Evolutionary conservation across 2,113 vertebrate species (phyloP).

Genomic region (Neomonachus schauinslandi): DNA sequence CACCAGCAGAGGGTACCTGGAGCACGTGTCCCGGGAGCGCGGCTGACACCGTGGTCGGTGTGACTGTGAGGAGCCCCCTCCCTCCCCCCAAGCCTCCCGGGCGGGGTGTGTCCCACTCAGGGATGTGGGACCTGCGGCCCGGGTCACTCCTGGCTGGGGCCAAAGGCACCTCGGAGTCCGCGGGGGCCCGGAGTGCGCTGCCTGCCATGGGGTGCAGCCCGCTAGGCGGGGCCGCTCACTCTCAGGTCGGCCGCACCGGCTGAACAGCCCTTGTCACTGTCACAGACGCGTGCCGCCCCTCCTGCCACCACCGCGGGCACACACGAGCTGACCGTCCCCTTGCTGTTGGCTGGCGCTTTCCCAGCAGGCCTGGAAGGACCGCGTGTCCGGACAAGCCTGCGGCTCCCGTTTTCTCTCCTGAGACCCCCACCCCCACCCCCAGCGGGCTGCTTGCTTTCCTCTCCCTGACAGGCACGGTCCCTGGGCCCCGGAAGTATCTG

Average conservation of each 20-base stretch:
- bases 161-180: background rate
- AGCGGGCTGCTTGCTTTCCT: background rate
- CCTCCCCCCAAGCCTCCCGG: background rate
- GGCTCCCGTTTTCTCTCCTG: background rate
- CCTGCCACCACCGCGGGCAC: background rate
- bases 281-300: background rate
- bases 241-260: too few relatives aligned
- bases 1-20: background rate
- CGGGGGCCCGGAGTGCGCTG: fast-evolving
- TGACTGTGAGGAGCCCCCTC: background rate
- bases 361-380: background rate
- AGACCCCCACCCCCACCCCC: too few relatives aligned
- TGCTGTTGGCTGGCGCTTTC: background rate
- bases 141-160: background rate
- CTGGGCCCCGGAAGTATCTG: fast-evolving
- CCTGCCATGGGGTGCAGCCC: background rate
- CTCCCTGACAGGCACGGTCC: too few relatives aligned
- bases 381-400: background rate
- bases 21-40: fast-evolving
- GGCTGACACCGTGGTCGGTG: background rate
- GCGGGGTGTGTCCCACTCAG: background rate
- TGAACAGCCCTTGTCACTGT: too few relatives aligned
- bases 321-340: fast-evolving
- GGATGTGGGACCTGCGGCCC: background rate
- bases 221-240: too few relatives aligned